Evolutionary conservation across 2,888 invertebrate species (phyloP), one percentile per base, ranked within the genome.

Genomic region (Pheosia tremula): DNA sequence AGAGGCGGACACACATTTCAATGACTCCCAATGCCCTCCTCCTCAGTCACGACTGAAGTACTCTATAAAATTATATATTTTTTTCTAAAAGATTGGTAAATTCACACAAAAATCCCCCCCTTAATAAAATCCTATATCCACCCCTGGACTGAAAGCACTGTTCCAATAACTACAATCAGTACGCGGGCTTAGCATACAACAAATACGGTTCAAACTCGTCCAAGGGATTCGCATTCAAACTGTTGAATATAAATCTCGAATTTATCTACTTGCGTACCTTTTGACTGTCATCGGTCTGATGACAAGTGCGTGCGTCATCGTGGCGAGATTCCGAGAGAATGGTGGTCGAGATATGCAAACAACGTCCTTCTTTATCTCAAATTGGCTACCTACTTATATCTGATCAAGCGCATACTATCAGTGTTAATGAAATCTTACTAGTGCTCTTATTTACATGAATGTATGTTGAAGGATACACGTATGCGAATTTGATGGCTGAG

Each of bases 241-340:
- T 4, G 5, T 47, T 50, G 24, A 50, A 50, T 24, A 24, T 50
- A 50, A 24, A 50, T 9, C 49, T 49, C 49, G 13, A n/a, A 49
- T 10, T 6, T 50, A 11, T 4, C 4, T 47, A 47, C 4, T 10
- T 5, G 24, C 74, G 56, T 77, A 75, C 77, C 77, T 63, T 37
- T 60, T 41, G 4, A 61, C n/a, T 39, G 66, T 66, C 24, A 24
- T 24, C 9, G 77, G 68, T 4, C 68, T 68, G 56, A 67, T 66
- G 57, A 70, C 63, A 58, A 68, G 62, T 43, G 71, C 56, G 66
- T 74, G 62, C 61, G 63, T 63, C 77, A 77, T 71, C 53, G 60
- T 61, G 7, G 49, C 57, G 41, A 53, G 56, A 55, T 56, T 56
- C 3, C 37, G 43, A 57, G 50, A 63, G 50, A 60, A 13, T 66